Conservation (phyloP, 2,113 vertebrate species). For the Atlantisia rogersi region DNA sequence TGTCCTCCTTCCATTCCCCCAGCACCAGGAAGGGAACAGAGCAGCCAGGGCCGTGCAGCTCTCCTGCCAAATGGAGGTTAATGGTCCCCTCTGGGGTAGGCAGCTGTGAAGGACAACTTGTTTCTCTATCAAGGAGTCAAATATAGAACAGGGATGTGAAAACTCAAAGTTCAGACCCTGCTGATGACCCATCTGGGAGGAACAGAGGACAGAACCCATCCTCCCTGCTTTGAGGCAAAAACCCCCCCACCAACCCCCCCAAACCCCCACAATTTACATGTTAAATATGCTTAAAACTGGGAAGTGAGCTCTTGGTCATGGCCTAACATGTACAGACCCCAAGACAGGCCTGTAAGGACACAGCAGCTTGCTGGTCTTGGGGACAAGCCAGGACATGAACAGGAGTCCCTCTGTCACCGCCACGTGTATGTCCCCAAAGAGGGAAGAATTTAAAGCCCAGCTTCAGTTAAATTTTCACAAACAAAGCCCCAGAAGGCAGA, state of each 20-base stretch:
- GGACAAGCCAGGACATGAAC: too few species aligned
- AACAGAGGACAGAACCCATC: background rate
- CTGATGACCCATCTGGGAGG: constrained; percentile 2
- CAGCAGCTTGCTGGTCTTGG: too few species aligned
- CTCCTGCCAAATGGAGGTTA: background rate
- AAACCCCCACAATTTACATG: background rate
- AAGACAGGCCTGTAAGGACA: too few species aligned
- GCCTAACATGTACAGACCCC: background rate
- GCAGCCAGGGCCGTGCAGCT: background rate
- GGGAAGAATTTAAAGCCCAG: background rate
- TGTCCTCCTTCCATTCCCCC: background rate
- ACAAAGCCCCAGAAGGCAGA: background rate
- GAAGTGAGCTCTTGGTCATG: background rate
- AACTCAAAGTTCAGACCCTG: constrained; percentile 12
- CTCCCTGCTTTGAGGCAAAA: background rate
- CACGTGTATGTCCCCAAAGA: too few species aligned
- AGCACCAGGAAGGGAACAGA: background rate
- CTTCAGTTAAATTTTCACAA: background rate
- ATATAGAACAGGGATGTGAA: constrained; percentile 30
- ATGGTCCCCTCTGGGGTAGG: background rate
- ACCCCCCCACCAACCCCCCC: background rate
- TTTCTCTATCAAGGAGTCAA: constrained; percentile 14
- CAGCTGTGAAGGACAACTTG: constrained; percentile 23
- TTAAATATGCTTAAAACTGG: background rate
- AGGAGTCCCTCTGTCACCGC: too few species aligned